phyloP scores from a whole-genome alignment of 2,113 vertebrate genomes.

The Promerops cafer region DNA sequence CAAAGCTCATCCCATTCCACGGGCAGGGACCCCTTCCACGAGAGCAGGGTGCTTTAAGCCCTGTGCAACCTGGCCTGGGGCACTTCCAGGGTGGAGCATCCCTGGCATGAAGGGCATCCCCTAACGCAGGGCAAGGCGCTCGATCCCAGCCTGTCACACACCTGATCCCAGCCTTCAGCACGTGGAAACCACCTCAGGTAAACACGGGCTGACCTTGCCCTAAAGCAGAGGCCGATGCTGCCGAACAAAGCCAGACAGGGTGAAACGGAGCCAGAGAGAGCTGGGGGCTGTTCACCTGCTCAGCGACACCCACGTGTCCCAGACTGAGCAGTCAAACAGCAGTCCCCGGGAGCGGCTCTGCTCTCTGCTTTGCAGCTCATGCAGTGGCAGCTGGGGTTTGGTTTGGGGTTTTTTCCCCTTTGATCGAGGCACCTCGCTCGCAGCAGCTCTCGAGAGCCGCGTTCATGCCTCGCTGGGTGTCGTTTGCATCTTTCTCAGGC shows the following conservation, averaged over 20 bases:
- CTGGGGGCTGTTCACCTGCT: neutral
- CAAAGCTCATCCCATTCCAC: neutral
- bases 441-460: neutral
- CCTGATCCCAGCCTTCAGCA: neutral
- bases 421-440: neutral
- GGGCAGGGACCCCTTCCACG: neutral
- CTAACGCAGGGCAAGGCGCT: neutral
- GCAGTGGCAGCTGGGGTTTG: neutral
- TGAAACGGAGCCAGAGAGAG: neutral
- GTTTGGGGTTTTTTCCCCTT: neutral
- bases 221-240: rapidly evolving
- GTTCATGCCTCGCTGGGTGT: neutral
- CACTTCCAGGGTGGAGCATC: neutral
- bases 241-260: neutral
- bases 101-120: neutral
- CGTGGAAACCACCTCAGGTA: rapidly evolving
- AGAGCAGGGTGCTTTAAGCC: neutral
- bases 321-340: neutral
- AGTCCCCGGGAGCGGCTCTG: neutral
- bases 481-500: neutral
- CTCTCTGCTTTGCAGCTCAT: neutral
- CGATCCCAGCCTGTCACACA: rapidly evolving
- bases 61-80: neutral
- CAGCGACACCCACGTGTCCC: rapidly evolving
- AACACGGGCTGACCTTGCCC: neutral